Conservation (phyloP, 2,888 invertebrate genomes). For the Idaea biselata region DNA sequence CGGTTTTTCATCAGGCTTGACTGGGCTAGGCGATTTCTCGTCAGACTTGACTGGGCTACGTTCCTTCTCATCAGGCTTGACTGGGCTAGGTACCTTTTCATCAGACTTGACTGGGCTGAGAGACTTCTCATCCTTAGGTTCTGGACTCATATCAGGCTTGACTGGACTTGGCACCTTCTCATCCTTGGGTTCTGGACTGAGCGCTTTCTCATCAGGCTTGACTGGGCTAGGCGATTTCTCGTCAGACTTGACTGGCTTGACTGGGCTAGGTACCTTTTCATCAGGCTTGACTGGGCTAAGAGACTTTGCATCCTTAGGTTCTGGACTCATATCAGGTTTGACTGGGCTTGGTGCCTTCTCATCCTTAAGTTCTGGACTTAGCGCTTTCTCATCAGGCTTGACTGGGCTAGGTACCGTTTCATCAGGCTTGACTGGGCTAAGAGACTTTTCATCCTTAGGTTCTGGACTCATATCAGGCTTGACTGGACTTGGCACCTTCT, state of each 20-base stretch:
- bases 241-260: neutral
- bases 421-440: conserved; percentile 4
- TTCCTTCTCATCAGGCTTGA: no score
- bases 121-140: conserved; percentile 9
- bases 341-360: conserved; percentile 6
- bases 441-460: neutral
- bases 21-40: conserved; percentile 10
- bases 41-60: conserved; percentile 14
- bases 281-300: conserved; percentile 12
- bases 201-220: conserved; percentile 15
- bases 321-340: conserved; percentile 14
- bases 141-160: conserved; percentile 10
- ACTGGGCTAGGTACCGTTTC: conserved; percentile 13
- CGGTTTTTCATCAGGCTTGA: conserved; percentile 7
- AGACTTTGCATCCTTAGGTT: conserved; percentile 17
- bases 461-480: conserved; percentile 7
- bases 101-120: conserved; percentile 12
- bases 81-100: conserved; percentile 15
- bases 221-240: conserved; percentile 18
- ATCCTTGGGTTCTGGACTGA: conserved; percentile 9
- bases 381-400: conserved; percentile 10
- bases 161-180: conserved; percentile 17
- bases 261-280: conserved; percentile 12
- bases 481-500: conserved; percentile 9
- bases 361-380: conserved; percentile 6